These are phyloP conservation scores for Nomada lathburiana DNA, from an alignment of 2,888 invertebrate genomes.

Conservation along the genomic window DNA sequence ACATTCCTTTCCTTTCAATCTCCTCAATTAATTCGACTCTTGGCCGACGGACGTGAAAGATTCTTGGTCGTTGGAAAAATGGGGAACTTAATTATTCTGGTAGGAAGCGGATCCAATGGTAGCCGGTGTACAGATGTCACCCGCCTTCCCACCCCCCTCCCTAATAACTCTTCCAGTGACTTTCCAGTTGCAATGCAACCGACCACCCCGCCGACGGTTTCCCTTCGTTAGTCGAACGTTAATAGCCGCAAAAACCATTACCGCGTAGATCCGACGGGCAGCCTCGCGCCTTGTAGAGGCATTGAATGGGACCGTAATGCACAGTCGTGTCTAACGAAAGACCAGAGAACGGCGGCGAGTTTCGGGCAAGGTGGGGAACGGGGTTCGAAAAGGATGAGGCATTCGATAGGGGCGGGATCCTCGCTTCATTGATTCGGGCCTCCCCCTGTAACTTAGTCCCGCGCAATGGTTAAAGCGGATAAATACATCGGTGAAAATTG, in stretches of 20 bases:
- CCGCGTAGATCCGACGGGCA: conserved; percentile 50
- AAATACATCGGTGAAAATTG: conserved; percentile 67
- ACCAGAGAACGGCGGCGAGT: not conserved
- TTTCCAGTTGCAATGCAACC: conserved; percentile 49
- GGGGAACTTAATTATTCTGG: conserved; percentile 65
- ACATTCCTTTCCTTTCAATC: conserved; percentile 46
- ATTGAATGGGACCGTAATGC: conserved; percentile 66
- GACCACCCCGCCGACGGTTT: conserved; percentile 43
- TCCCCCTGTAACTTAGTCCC: conserved; percentile 46
- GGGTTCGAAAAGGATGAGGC: conserved; percentile 1
- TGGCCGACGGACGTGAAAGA: conserved; percentile 55
- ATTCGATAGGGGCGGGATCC: conserved; percentile 38
- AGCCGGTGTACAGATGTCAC: conserved; percentile 28
- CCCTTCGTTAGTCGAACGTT: conserved; percentile 67
- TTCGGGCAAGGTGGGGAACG: conserved; percentile 5
- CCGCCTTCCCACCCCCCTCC: not conserved
- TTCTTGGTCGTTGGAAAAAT: conserved; percentile 60
- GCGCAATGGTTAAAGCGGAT: conserved; percentile 53
- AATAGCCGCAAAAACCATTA: conserved; percentile 72
- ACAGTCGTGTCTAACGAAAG: conserved; percentile 55
- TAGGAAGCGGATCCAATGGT: conserved; percentile 15
- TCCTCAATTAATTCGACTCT: conserved; percentile 66
- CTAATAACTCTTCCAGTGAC: conserved; percentile 31
- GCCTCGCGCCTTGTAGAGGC: conserved; percentile 35
- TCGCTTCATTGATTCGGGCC: conserved; percentile 49